phyloP scores from a whole-genome alignment of 37 sponge, comb jelly and placozoan species.

The Hexactinellida sp. region DNA sequence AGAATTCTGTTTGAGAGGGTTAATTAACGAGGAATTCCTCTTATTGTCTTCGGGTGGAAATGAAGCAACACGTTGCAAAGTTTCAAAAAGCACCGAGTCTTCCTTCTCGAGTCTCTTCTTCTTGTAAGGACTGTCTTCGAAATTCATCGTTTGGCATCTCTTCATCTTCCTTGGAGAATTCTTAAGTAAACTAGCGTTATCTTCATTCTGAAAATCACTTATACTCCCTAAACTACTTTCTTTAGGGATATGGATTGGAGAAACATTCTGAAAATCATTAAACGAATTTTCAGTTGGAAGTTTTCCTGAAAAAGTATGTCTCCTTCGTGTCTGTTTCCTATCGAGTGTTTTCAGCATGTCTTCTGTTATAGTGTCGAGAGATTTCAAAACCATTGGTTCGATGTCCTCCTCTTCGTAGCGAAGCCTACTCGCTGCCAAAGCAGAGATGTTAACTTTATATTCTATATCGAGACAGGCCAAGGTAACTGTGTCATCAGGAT shows the following conservation, averaged over 20 bases:
- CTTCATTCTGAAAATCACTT: neutral
- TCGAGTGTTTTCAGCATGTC: slow-evolving; percentile 1
- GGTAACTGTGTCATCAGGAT: neutral
- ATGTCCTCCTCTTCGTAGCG: neutral
- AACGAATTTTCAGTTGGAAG: neutral
- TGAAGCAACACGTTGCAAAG: neutral
- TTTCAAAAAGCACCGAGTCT: neutral
- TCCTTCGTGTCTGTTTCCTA: neutral
- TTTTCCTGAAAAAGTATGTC: slow-evolving; percentile 10
- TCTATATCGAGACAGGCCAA: neutral
- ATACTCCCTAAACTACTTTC: slow-evolving; percentile 7
- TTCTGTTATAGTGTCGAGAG: neutral
- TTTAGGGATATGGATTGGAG: neutral
- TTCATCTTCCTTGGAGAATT: neutral
- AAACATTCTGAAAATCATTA: neutral
- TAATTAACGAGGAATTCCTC: neutral
- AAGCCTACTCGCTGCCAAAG: neutral
- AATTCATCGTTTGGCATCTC: neutral
- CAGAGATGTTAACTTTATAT: slow-evolving; percentile 4
- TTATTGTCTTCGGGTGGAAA: neutral
- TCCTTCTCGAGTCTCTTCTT: neutral
- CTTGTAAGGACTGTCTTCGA: neutral
- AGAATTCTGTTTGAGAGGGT: neutral
- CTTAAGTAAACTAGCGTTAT: neutral
- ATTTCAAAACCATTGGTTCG: neutral